A percentile compares a stretch with the other conserved stretches of the same genome.
These are phyloP conservation scores for Aromia moschata DNA, from an alignment of 2,888 invertebrate genomes.

Conservation along the genomic window DNA sequence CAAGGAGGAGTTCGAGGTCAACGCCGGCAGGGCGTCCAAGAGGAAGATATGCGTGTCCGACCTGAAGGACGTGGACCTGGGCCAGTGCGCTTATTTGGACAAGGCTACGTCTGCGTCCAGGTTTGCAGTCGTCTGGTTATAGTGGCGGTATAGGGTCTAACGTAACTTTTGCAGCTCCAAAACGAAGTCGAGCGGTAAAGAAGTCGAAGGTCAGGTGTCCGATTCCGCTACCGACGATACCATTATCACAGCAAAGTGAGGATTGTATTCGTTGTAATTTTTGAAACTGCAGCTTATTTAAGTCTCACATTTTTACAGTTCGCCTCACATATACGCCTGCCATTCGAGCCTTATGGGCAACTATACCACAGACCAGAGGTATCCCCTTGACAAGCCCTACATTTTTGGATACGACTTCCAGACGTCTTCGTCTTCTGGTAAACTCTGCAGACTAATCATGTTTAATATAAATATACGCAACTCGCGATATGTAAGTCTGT, in stretches of 20 bases:
- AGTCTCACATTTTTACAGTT: conserved; percentile 45
- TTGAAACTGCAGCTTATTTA: too few relatives aligned
- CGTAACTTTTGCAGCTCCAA: neutral
- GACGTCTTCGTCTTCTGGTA: conserved; percentile 47
- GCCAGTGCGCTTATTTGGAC: neutral
- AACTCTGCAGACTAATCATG: neutral
- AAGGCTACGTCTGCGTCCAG: conserved; percentile 14
- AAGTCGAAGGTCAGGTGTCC: too few relatives aligned
- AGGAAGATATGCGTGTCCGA: conserved; percentile 15
- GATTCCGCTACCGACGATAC: conserved; percentile 11
- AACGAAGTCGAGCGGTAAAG: too few relatives aligned
- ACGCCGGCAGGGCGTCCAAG: neutral
- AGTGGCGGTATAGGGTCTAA: too few relatives aligned
- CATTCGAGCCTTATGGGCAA: conserved; percentile 54
- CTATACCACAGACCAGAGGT: conserved; percentile 39
- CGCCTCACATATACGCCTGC: conserved; percentile 48
- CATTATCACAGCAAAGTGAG: conserved; percentile 14
- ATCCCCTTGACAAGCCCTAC: conserved; percentile 42
- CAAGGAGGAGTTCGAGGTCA: conserved; percentile 22
- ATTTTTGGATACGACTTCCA: conserved; percentile 59
- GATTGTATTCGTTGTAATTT: neutral
- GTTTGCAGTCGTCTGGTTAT: neutral
- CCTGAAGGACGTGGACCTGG: neutral
- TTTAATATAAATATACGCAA: neutral
- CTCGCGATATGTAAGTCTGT: neutral